Percentiles rank a stretch among this genome's conserved stretches.
Conservation (phyloP, 2,797 vertebrate genomes). For the Lindbergichthys nudifrons region DNA sequence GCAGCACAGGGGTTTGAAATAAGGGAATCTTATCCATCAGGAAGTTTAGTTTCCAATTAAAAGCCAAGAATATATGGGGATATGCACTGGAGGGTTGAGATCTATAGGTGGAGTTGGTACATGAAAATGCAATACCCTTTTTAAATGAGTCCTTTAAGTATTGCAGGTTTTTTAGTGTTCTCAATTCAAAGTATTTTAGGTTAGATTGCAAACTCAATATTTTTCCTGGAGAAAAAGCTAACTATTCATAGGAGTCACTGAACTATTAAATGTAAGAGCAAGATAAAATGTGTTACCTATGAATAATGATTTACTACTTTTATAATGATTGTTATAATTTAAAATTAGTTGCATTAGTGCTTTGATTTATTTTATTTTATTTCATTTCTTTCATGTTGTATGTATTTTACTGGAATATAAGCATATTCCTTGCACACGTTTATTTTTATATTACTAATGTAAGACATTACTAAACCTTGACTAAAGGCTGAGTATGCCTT, state of each 20-base stretch:
- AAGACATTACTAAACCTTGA: too few species aligned
- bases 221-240: not conserved
- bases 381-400: too few species aligned
- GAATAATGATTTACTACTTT: not conserved
- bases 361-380: too few species aligned
- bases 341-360: not conserved
- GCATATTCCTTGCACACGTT: too few species aligned
- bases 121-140: not conserved
- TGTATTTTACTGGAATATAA: too few species aligned
- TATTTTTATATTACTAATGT: too few species aligned
- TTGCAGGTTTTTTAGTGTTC: not conserved
- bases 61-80: not conserved
- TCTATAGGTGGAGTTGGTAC: not conserved
- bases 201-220: too few species aligned
- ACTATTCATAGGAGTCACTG: not conserved
- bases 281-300: not conserved
- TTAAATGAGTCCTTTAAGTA: not conserved
- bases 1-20: conserved; percentile 27
- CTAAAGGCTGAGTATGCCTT: too few species aligned
- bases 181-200: not conserved
- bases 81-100: not conserved
- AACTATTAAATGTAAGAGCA: too few species aligned
- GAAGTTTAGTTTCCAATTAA: conserved; percentile 17
- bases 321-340: too few species aligned
- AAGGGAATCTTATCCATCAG: conserved; percentile 38